These are phyloP conservation scores for Bagarius yarrelli DNA, from an alignment of 2,113 vertebrate species.

Conservation along the genomic window DNA sequence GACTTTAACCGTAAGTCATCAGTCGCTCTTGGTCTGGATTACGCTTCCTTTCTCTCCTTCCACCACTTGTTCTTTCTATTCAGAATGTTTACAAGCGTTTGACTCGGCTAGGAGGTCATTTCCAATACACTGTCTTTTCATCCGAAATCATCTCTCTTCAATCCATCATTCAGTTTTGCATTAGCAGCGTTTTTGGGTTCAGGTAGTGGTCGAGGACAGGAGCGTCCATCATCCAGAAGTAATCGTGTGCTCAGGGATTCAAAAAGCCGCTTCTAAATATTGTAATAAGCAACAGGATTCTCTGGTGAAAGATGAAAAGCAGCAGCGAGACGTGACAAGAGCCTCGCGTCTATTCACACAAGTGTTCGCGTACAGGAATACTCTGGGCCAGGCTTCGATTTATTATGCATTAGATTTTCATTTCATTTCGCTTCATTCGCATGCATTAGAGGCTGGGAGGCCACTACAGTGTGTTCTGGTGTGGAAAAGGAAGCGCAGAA, in stretches of 20 bases:
- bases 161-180: conserved; percentile 28
- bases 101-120: neutral
- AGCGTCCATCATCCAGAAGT: conserved; percentile 19
- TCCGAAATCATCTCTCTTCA: conserved; percentile 24
- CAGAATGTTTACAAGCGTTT: neutral
- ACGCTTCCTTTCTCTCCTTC: neutral
- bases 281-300: conserved; percentile 73
- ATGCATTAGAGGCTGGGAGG: neutral
- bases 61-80: neutral
- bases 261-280: conserved; percentile 64
- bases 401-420: conserved; percentile 26
- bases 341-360: neutral
- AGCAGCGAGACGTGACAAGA: conserved; percentile 51
- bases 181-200: neutral
- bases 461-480: neutral
- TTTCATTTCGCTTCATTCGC: neutral
- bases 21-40: conserved; percentile 1
- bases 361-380: conserved; percentile 1
- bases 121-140: conserved; percentile 2
- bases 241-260: conserved; percentile 18
- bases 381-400: neutral
- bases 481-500: neutral
- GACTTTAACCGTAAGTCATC: conserved; percentile 11
- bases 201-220: conserved; percentile 18
- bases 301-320: conserved; percentile 72